These are phyloP conservation scores for Apostichopus parvimensis DNA, from an alignment of 35 echinoderm and acorn worm genomes.

Conservation along the genomic window DNA sequence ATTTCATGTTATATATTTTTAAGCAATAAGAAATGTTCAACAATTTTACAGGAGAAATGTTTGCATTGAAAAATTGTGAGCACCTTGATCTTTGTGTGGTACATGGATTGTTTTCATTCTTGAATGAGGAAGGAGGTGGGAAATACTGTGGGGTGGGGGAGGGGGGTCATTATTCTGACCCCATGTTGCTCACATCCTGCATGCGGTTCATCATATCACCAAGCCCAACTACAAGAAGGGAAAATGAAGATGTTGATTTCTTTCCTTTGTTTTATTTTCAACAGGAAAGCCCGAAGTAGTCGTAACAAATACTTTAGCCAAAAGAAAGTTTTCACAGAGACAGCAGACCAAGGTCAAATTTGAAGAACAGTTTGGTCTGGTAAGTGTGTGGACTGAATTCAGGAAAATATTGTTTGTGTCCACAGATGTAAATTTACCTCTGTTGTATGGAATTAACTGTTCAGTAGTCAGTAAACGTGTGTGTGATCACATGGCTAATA, in stretches of 20 bases:
- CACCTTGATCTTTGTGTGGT: too few relatives aligned
- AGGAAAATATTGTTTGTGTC: neutral
- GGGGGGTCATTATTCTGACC: too few relatives aligned
- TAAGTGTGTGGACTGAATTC: slow-evolving; percentile 29
- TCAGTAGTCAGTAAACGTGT: neutral
- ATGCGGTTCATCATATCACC: too few relatives aligned
- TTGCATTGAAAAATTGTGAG: too few relatives aligned
- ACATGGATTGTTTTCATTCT: too few relatives aligned
- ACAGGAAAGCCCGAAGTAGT: slow-evolving; percentile 67
- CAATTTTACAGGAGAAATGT: too few relatives aligned
- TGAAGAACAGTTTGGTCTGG: slow-evolving; percentile 84
- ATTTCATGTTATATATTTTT: too few relatives aligned
- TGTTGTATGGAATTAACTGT: neutral
- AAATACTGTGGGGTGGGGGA: too few relatives aligned
- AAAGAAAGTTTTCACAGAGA: slow-evolving; percentile 75
- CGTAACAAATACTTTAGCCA: slow-evolving; percentile 65
- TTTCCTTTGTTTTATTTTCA: slow-evolving; percentile 12
- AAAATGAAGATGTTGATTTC: neutral
- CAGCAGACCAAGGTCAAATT: slow-evolving; percentile 78
- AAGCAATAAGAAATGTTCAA: too few relatives aligned
- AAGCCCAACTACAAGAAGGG: too few relatives aligned
- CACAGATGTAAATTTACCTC: neutral
- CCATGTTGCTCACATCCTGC: too few relatives aligned
- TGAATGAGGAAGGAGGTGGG: too few relatives aligned
- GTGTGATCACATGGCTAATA: neutral